Evolutionary conservation across 2,888 invertebrate species (phyloP).

Genomic region (Zygothrica quintamaculata): DNA sequence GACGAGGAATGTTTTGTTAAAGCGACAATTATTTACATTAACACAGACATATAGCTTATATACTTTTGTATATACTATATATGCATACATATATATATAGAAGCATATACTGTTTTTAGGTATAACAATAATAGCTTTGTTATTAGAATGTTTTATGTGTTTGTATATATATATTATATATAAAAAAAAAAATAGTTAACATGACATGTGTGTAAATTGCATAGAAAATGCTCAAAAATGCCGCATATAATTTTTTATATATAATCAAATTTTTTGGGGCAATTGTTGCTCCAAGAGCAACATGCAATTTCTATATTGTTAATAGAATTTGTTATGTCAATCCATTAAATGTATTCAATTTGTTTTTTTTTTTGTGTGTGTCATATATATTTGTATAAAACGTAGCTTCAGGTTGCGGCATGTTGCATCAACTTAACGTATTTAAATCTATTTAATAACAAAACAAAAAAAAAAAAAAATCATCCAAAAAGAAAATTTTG

Average conservation of each 20-base stretch:
- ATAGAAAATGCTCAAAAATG: conserved; percentile 45
- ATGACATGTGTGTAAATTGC: conserved; percentile 18
- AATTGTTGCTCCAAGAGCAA: conserved; percentile 6
- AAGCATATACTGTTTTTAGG: conserved; percentile 4
- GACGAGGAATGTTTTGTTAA: conserved; percentile 17
- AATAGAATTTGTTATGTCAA: background rate
- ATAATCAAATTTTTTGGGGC: conserved; percentile 6
- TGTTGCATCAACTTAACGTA: conserved; percentile 19
- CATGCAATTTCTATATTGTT: background rate
- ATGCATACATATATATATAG: conserved; percentile 12
- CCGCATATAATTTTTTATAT: conserved; percentile 4
- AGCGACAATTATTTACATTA: conserved; percentile 18
- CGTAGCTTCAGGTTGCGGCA: conserved; percentile 24
- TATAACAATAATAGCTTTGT: conserved; percentile 22
- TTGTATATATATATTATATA: conserved; percentile 45
- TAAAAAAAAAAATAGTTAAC: conserved; percentile 34
- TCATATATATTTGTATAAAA: conserved; percentile 20
- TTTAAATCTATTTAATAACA: too few species aligned
- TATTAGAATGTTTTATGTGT: conserved; percentile 21
- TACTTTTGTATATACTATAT: conserved; percentile 54
- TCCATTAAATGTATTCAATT: too few species aligned
- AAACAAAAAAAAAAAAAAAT: conserved; percentile 5
- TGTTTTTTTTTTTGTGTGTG: conserved; percentile 1
- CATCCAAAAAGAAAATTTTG: conserved; percentile 33
- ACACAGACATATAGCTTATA: conserved; percentile 28